Conservation (phyloP, 2,888 invertebrate species). For the Apocheima hispidaria region DNA sequence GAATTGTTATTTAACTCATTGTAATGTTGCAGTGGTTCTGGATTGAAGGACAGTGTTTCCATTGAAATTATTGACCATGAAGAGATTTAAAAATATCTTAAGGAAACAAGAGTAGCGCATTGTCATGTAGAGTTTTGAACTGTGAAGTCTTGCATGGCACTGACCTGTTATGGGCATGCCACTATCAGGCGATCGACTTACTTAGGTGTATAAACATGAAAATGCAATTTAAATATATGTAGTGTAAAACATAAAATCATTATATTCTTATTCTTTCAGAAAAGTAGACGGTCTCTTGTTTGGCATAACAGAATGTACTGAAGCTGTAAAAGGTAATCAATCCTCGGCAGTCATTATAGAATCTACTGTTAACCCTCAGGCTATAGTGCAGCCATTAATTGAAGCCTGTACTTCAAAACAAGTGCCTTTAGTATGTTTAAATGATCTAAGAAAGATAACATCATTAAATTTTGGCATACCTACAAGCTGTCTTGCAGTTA, state of each 20-base stretch:
- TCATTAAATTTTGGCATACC: constrained; percentile 70
- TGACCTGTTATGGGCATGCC: too few relatives aligned
- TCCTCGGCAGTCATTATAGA: constrained; percentile 76
- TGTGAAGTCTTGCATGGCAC: too few relatives aligned
- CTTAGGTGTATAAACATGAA: too few relatives aligned
- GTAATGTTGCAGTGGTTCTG: too few relatives aligned
- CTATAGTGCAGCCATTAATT: constrained; percentile 74
- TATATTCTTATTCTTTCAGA: constrained; percentile 55
- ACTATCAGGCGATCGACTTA: too few relatives aligned
- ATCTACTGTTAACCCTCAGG: constrained; percentile 68
- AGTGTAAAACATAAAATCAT: neutral
- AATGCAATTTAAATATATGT: neutral
- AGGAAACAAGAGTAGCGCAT: too few relatives aligned
- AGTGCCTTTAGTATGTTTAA: constrained; percentile 73
- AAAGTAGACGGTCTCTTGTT: constrained; percentile 71
- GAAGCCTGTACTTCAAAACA: constrained; percentile 61
- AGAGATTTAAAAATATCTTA: too few relatives aligned
- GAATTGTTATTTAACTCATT: too few relatives aligned
- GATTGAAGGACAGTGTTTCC: too few relatives aligned
- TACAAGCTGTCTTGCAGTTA: constrained; percentile 75
- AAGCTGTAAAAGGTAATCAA: constrained; percentile 53
- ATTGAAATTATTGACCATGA: too few relatives aligned
- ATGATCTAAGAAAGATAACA: constrained; percentile 61
- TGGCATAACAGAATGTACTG: constrained; percentile 71
- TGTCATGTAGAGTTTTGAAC: too few relatives aligned